These are phyloP conservation scores for Ostrea edulis DNA, from an alignment of 1,140 invertebrate genomes.

Conservation along the genomic window DNA sequence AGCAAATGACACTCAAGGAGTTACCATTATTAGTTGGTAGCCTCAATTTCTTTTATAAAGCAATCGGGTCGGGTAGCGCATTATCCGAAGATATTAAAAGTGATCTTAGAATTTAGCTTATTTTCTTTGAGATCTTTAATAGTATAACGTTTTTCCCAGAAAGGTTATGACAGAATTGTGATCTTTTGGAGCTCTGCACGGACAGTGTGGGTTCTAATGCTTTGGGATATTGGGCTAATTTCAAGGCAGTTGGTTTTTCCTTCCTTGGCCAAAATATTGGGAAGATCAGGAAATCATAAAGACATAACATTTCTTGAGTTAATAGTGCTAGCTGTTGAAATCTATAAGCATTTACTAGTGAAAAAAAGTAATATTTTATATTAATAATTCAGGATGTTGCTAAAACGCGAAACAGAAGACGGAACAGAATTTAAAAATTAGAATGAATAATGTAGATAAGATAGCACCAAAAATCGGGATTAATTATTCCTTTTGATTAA, in stretches of 20 bases:
- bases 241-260: background rate
- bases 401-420: too few relatives aligned
- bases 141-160: background rate
- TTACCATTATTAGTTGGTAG: conserved; percentile 41
- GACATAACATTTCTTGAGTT: too few relatives aligned
- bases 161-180: background rate
- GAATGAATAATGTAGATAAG: too few relatives aligned
- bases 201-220: background rate
- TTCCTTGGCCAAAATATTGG: conserved; percentile 25
- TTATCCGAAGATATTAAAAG: conserved; percentile 39
- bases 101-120: conserved; percentile 17
- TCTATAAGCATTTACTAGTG: too few relatives aligned
- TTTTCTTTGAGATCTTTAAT: background rate
- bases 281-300: background rate
- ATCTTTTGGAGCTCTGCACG: background rate
- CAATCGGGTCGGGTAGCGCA: conserved; percentile 24
- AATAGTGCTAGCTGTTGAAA: too few relatives aligned
- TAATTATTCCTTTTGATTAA: too few relatives aligned
- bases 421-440: too few relatives aligned
- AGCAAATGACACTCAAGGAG: conserved; percentile 27
- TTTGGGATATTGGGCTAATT: conserved; percentile 3
- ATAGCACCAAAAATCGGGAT: too few relatives aligned
- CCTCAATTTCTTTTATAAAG: conserved; percentile 43
- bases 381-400: too few relatives aligned
- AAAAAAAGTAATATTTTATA: too few relatives aligned